Evolutionary conservation across 2,797 vertebrate species (phyloP).

Genomic region (Xenops minutus): DNA sequence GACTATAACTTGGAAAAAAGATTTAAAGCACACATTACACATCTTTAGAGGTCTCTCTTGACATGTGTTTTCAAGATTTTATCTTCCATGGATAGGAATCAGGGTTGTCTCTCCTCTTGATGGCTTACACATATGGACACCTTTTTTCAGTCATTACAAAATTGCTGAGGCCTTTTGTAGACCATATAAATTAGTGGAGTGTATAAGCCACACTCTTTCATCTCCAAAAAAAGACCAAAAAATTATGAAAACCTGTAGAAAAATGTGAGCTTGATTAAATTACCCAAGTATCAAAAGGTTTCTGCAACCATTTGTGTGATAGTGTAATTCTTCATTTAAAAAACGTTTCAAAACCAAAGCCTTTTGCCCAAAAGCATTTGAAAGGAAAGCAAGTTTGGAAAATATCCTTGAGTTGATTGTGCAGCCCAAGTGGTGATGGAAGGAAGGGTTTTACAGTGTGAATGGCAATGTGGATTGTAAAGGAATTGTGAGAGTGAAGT

Average conservation of each 20-base stretch:
- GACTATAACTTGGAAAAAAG: neutral
- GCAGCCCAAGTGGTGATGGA: neutral
- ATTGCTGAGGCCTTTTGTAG: neutral
- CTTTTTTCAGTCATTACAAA: neutral
- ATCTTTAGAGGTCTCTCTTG: neutral
- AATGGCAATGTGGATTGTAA: neutral
- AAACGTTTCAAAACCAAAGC: neutral
- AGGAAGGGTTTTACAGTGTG: neutral
- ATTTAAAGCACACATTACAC: neutral
- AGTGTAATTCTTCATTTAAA: neutral
- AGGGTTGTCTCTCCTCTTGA: neutral
- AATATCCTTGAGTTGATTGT: neutral
- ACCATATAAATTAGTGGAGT: neutral
- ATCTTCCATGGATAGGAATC: neutral
- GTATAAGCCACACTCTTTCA: neutral
- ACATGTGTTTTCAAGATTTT: neutral
- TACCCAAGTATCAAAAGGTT: neutral
- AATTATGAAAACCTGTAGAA: neutral
- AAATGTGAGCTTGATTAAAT: conserved; percentile 36
- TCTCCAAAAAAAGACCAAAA: neutral
- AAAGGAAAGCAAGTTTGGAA: neutral
- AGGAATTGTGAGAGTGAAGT: neutral
- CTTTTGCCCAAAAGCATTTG: neutral
- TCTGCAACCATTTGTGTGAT: conserved; percentile 11
- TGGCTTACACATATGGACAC: neutral